Conservation (phyloP, 2,888 invertebrate genomes). For the Torymus auratus region DNA sequence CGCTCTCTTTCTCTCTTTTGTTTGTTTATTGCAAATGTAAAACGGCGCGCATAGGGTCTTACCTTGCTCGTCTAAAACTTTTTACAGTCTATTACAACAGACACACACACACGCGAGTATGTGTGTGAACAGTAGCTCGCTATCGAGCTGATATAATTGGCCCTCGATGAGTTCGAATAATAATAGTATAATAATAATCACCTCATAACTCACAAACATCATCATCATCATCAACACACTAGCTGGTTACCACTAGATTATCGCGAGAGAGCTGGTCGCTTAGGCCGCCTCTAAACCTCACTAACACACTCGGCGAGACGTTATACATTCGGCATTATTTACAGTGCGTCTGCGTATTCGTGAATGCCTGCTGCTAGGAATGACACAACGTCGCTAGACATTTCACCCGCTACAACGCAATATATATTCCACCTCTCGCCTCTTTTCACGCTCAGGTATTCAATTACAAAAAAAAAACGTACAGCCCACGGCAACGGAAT, state of each 20-base stretch:
- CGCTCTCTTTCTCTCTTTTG: slow-evolving; percentile 17
- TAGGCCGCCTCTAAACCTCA: not conserved
- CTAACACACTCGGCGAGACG: too few species aligned
- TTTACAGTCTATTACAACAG: slow-evolving; percentile 45
- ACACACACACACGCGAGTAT: not conserved
- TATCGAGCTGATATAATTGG: slow-evolving; percentile 52
- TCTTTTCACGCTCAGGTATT: too few species aligned
- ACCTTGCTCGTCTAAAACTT: not conserved
- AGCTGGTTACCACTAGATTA: too few species aligned
- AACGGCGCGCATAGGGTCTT: slow-evolving; percentile 23
- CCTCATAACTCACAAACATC: not conserved
- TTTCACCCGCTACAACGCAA: too few species aligned
- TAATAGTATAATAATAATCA: slow-evolving; percentile 9
- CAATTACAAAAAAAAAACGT: too few species aligned
- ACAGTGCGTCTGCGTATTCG: too few species aligned
- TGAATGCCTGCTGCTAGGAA: too few species aligned
- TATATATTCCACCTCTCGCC: too few species aligned
- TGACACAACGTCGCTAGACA: too few species aligned
- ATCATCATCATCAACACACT: too few species aligned
- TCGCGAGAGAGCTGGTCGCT: not conserved
- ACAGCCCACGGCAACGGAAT: too few species aligned
- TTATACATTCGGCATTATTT: too few species aligned
- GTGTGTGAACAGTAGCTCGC: slow-evolving; percentile 38
- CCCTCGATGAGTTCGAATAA: slow-evolving; percentile 50
- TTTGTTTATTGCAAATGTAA: slow-evolving; percentile 29